phyloP scores from a whole-genome alignment of 2,888 invertebrate genomes.

The Aphrophora alni region DNA sequence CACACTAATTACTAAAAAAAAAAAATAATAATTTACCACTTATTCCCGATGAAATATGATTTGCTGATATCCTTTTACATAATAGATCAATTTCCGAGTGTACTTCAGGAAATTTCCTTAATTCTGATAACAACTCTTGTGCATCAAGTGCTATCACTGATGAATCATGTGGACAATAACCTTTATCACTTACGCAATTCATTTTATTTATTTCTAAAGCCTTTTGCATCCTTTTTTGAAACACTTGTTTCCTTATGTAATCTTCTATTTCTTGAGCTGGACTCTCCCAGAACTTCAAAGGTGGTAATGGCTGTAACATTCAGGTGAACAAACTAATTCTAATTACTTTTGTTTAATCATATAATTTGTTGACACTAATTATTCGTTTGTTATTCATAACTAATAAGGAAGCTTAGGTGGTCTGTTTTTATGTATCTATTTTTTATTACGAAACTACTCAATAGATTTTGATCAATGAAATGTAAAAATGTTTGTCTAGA shows the following conservation, averaged over 20 bases:
- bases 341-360: no score
- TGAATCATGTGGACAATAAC: background rate
- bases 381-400: no score
- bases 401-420: no score
- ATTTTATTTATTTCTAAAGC: background rate
- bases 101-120: background rate
- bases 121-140: background rate
- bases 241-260: background rate
- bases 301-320: background rate
- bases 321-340: background rate
- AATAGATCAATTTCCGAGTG: background rate
- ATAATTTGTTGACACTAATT: no score
- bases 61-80: background rate
- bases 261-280: background rate
- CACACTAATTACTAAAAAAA: no score
- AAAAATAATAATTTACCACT: no score
- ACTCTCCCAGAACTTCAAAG: background rate
- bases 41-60: no score
- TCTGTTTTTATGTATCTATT: no score
- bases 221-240: background rate
- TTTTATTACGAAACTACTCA: no score
- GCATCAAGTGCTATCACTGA: background rate
- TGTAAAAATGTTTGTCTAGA: no score
- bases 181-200: background rate
- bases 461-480: no score